Evolutionary conservation across 1,140 invertebrate species (phyloP), one percentile per base, ranked within the genome.

Genomic region (Carcinoscorpius rotundicauda): DNA sequence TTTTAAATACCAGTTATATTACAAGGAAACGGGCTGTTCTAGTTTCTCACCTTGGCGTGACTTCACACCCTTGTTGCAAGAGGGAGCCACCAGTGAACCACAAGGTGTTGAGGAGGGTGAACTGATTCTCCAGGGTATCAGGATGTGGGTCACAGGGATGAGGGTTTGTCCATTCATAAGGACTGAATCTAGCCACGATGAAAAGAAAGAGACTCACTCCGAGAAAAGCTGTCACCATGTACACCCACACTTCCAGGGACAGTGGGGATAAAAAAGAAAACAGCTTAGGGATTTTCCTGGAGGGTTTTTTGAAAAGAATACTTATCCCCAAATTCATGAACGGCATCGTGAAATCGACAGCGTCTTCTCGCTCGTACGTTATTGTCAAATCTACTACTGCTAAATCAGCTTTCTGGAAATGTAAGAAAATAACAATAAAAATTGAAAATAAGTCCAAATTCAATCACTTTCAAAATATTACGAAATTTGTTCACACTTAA

Each of bases 41-140:
- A 29, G 29, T 29, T 29, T 55, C 78, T 60, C 70, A 77, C 70
- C 76, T 72, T 29, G 78, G 78, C 11, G 76, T 76, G 29, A 92
- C 81, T 76, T 91, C 88, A 70, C 87, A 90, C 68, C 90, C 92
- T 74, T 87, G 86, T 53, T 83, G 84, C 86, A 90, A 87, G 55
- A 89, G 82, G 49, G 86, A 88, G 49, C 87, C 87, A 66, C 88
- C 80, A 3, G 87, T 87, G 66, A 81, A 82, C 79, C 79, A 81
- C 6, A 80, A 69, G 51, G 77, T 78, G 69, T 79, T 80, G 3
- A 74, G 62, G 4, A 77, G 62, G 8, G 68, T 77, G 66, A 78
- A 79, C 61, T 77, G 73, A 68, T 79, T 80, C 51, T 71, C 62
- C 6, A 74, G 49, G 50, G 64, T 64, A n/a, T 70, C 64, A 6